phyloP scores from a whole-genome alignment of 2,797 vertebrate genomes.

The Lacerta bilineata region DNA sequence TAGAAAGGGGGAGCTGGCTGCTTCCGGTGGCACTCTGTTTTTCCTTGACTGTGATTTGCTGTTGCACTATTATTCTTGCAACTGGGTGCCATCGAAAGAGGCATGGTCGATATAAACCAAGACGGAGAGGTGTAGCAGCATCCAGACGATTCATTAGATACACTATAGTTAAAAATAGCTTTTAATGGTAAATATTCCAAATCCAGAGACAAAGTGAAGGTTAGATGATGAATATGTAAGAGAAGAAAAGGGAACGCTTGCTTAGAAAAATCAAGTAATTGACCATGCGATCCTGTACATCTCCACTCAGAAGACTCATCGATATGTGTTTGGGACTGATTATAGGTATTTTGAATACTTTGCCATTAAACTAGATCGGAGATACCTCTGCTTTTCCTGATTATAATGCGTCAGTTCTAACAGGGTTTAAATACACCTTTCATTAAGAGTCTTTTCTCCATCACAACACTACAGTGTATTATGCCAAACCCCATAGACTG shows the following conservation, averaged over 20 bases:
- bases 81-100: slow-evolving; percentile 81
- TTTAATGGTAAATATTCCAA: slow-evolving; percentile 67
- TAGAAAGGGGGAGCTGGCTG: slow-evolving; percentile 79
- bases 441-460: too few species aligned
- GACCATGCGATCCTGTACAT: neutral
- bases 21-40: slow-evolving; percentile 82
- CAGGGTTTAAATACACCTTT: neutral
- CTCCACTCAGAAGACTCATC: neutral
- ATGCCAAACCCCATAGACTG: too few species aligned
- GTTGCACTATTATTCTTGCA: slow-evolving; percentile 81
- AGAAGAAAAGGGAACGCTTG: neutral
- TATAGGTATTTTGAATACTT: neutral
- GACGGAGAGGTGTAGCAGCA: slow-evolving; percentile 71
- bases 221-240: neutral
- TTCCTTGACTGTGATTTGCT: slow-evolving; percentile 84
- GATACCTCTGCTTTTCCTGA: neutral
- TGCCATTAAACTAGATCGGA: neutral
- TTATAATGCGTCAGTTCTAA: neutral
- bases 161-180: slow-evolving; percentile 76
- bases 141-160: slow-evolving; percentile 83
- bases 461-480: neutral
- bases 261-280: too few species aligned
- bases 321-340: neutral
- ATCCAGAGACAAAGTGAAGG: neutral
- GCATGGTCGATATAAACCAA: slow-evolving; percentile 82